A percentile compares a stretch with the other conserved stretches of the same genome.
Evolutionary conservation across 2,113 vertebrate genomes (phyloP).

Genomic region (Cebus imitator): DNA sequence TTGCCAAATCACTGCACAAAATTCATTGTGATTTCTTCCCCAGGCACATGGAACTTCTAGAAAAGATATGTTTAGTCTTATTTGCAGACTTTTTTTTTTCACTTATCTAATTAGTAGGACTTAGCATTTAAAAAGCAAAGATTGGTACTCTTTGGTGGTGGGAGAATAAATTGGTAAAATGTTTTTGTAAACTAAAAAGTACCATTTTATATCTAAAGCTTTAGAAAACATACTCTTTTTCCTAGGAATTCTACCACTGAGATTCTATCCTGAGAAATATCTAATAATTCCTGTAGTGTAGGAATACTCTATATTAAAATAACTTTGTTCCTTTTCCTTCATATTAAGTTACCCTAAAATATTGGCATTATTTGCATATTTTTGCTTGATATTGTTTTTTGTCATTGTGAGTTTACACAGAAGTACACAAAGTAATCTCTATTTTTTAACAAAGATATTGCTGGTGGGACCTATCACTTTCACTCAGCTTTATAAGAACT

Average conservation of each 20-base stretch:
- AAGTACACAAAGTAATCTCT: neutral
- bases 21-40: neutral
- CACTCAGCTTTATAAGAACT: neutral
- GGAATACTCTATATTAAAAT: neutral
- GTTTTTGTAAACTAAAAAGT: slow-evolving; percentile 35
- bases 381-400: neutral
- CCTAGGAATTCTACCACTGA: neutral
- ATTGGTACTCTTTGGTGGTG: neutral
- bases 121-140: slow-evolving; percentile 11
- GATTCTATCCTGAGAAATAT: neutral
- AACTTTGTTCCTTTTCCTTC: slow-evolving; percentile 19
- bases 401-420: neutral
- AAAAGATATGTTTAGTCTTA: neutral
- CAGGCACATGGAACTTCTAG: neutral
- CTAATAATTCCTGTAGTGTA: neutral
- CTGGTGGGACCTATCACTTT: neutral
- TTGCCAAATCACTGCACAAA: neutral
- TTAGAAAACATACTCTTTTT: neutral
- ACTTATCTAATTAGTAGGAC: neutral
- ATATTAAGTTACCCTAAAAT: neutral
- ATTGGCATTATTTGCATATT: neutral
- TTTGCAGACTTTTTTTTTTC: neutral
- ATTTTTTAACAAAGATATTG: neutral
- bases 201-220: neutral
- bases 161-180: neutral